Conservation (phyloP, 2,797 vertebrate species). For the Kryptopterus vitreolus region DNA sequence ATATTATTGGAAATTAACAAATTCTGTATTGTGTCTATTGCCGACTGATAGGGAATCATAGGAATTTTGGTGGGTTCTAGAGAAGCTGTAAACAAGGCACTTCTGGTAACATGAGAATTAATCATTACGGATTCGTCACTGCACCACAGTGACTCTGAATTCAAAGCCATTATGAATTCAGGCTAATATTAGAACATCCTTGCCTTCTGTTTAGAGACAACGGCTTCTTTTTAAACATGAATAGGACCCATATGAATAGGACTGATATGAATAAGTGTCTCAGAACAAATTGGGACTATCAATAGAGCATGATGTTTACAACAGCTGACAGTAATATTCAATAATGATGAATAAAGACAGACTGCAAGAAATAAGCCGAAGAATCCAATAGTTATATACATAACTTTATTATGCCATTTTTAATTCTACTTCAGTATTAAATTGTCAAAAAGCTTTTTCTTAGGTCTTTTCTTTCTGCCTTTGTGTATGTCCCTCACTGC, state of each 20-base stretch:
- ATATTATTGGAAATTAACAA: too few species aligned
- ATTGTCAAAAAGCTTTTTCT: background rate
- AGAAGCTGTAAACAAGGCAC: background rate
- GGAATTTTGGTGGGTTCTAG: background rate
- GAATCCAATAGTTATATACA: too few species aligned
- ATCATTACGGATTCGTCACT: background rate
- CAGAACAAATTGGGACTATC: conserved; percentile 13
- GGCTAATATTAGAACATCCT: conserved; percentile 54
- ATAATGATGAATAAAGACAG: background rate
- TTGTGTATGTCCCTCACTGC: background rate
- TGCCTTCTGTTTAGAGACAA: conserved; percentile 48
- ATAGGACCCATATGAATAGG: conserved; percentile 35
- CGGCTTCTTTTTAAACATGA: conserved; percentile 44
- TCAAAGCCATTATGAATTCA: conserved; percentile 37
- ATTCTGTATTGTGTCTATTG: too few species aligned
- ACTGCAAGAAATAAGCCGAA: background rate
- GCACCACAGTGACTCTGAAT: conserved; percentile 6
- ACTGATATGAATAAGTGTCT: conserved; percentile 5
- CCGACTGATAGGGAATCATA: too few species aligned
- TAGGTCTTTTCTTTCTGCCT: background rate
- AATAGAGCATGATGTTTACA: background rate
- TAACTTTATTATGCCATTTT: background rate
- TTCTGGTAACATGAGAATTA: background rate
- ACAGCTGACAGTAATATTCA: background rate
- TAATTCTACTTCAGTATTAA: background rate